Base-by-base conservation (phyloP, 2,797 vertebrate species). In the Stomatorhinus walkeri region DNA sequence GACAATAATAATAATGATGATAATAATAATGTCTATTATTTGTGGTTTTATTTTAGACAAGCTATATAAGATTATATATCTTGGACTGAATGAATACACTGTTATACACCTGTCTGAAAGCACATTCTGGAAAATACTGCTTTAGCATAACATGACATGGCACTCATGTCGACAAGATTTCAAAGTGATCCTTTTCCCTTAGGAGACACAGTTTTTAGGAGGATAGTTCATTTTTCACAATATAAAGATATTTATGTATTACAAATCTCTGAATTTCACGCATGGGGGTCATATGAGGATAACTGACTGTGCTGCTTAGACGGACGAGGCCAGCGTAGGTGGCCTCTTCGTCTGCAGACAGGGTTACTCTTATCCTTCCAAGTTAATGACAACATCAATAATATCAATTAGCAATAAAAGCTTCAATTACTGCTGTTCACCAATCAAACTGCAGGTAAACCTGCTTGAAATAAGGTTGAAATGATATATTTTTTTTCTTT, bases 401-500 rank as follows among this genome's bases (percentile, higher is more conserved):
- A 51, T 51, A 52, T 86, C 85, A 86, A 86, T 84, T 87, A 86
- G 54, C 48, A 68, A 72, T 87, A 86, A 61, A 68, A 84, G 48
- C 85, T 86, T 89, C 68, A 86, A 85, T 84, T 89, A 51, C 52
- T 89, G 59, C n/a, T 89, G n/a, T 54, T 89, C 43, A 32, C 83
- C 56, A 59, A 43, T 89, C n/a, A 87, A 40, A 87, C 19, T 54
- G 40, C 56, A 61, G 79, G 32, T 89, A 61, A 87, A 87, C 85
- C 83, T 87, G 51, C 89, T 89, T 87, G 86, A 89, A 89, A 89
- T 36, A 89, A 81, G 85, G 51, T 79, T 79, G 88, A 56, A 56
- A 87, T 87, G 0, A 87, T 54, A 22, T 52, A 8, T 81, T 87
- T 87, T 68, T 68, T 24, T 49, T 68, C 24, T 64, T 87, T 64